Evolutionary conservation across 2,113 vertebrate species (phyloP), one percentile per base, ranked within the genome.

Genomic region (Camelus bactrianus): DNA sequence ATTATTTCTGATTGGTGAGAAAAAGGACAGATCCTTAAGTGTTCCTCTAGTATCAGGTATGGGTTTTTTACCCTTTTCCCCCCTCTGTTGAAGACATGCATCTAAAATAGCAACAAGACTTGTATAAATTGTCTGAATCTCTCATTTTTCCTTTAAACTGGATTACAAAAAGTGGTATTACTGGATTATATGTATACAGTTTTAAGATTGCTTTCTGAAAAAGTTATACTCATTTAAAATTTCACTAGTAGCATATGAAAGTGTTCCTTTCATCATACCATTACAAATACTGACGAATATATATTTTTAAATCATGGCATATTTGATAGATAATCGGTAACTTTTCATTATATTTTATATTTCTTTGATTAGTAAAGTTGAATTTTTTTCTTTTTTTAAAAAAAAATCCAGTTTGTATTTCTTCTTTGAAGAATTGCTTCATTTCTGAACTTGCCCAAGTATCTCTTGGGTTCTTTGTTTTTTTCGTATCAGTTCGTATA

Each of bases 181-280:
- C 22, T 79, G 22, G 72, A 52, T 95, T 89, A 60, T 64, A 70
- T 83, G 8, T 82, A 30, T 83, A 76, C 38, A 22, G 35, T 92
- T 88, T 85, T 93, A 70, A 90, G 86, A 85, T 85, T 93, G 86
- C 15, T 80, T 93, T 93, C 50, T 90, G 82, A 76, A 81, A 94
- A 86, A 64, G 50, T 80, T 79, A 64, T 80, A 22, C 19, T 80
- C n/a, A 9, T 79, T 86, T 79, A 65, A 84, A 30, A 75, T 93
- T 52, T 85, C 30, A 75, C 26, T 48, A 67, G 52, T 42, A 93
- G 28, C 14, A 64, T 46, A 12, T 82, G 76, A 75, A 9, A 91
- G 52, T 67, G 6, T 62, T 93, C 13, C 79, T 60, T n/a, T 89
- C 15, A 60, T 48, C n/a, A 75, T 48, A 65, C 24, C 38, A 75